Base-by-base conservation (phyloP, 2,797 vertebrate genomes). In the Manis javanica region DNA sequence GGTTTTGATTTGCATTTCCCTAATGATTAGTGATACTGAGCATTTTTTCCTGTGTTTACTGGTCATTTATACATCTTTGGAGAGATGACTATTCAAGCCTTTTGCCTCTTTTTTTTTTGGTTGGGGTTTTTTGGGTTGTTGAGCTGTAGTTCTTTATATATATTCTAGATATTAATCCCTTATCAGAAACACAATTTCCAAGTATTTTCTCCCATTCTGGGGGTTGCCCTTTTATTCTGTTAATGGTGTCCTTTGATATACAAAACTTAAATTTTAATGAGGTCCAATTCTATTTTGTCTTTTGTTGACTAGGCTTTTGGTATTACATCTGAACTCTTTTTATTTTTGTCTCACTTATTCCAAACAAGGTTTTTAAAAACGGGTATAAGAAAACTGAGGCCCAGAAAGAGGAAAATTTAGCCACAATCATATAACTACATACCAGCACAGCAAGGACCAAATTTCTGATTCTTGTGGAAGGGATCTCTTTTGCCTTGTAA, bases 331-430 rank as follows among this genome's bases (percentile, higher is more conserved):
- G 23, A 53, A 79, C 59, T 72, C 55, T 59, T 68, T 85, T 79
- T 69, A 63, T 26, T 57, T 95, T 71, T 61, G 51, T 34, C 51
- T 83, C 19, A 46, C 46, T 11, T 46, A 46, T 78, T 78, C 24
- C 55, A 92, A 87, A 61, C 79, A 75, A 91, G 74, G 46, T 92
- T 71, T 72, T 37, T 82, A 89, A 75, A 34, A 77, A 51, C 3
- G 2, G 3, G 37, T 69, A 46, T 37, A 69, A 74, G 42, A 81
- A 86, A 86, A 89, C 57, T 69, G 23, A 61, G 21, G 26, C 46
- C 59, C 49, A 51, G 59, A 53, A 83, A 77, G 46, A 68, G 64
- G 63, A 34, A 90, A 59, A 46, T 14, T 59, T 34, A 72, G 26
- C n/a, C 34, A 83, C 13, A 77, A 46, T 83, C 26, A 66, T 18